Conservation (phyloP, 1,140 invertebrate genomes). For the Hesperophylax magnus region DNA sequence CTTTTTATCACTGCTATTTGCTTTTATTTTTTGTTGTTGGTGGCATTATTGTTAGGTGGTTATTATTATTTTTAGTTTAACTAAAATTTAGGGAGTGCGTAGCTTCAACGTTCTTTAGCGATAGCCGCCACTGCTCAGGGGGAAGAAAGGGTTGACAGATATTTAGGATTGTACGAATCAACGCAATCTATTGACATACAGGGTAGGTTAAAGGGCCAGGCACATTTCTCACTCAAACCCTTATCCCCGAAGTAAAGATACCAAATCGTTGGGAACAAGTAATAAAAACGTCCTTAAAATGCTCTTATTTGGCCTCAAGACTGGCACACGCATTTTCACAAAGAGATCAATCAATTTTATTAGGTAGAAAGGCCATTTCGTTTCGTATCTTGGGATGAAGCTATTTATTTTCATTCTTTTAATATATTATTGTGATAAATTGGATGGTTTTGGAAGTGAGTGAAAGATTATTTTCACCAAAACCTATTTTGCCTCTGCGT, state of each 20-base stretch:
- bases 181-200: constrained; percentile 48
- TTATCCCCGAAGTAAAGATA: not conserved
- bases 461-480: too few species aligned
- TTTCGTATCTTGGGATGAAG: not conserved
- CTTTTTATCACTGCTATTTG: too few species aligned
- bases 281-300: not conserved
- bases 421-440: not conserved
- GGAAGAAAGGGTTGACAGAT: constrained; percentile 33
- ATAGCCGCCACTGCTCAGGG: too few species aligned
- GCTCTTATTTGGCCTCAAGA: not conserved
- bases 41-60: too few species aligned
- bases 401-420: not conserved
- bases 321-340: not conserved
- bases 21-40: too few species aligned
- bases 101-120: too few species aligned
- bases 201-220: constrained; percentile 16
- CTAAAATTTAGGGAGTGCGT: too few species aligned
- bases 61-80: too few species aligned
- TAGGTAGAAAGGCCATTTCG: not conserved
- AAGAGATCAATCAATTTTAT: not conserved
- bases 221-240: constrained; percentile 39
- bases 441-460: not conserved
- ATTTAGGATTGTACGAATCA: constrained; percentile 51
- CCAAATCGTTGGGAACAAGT: not conserved
- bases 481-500: too few species aligned